Evolutionary conservation across 2,888 invertebrate species (phyloP).

Genomic region (Trachelus troglodyta): DNA sequence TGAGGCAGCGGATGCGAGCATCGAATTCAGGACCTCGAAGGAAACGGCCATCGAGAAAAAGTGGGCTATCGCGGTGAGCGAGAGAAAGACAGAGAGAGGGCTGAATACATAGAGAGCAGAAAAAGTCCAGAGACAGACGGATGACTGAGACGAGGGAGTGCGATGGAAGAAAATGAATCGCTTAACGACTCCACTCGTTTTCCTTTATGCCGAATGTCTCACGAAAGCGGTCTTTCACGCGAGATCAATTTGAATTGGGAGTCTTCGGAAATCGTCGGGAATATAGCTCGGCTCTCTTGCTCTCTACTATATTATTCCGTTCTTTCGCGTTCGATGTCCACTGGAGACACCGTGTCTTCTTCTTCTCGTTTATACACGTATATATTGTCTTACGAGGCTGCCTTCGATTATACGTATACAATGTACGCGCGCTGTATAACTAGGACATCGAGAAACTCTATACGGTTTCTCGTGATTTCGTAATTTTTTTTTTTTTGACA

Average conservation of each 20-base stretch:
- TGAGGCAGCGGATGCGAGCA: conserved; percentile 31
- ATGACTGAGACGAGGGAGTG: conserved; percentile 2
- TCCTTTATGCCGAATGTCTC: conserved; percentile 23
- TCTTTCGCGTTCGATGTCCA: no score
- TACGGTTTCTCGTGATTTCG: no score
- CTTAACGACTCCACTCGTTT: conserved; percentile 8
- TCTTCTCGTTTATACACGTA: no score
- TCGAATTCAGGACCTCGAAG: conserved; percentile 34
- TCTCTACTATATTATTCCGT: no score
- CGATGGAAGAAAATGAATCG: conserved; percentile 18
- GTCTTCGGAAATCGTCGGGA: neutral
- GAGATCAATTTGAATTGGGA: conserved; percentile 40
- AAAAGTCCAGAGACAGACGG: conserved; percentile 1
- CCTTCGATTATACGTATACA: no score
- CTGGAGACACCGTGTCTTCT: no score
- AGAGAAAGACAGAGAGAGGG: neutral
- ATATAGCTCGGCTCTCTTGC: no score
- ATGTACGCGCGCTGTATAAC: no score
- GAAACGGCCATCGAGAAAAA: conserved; percentile 15
- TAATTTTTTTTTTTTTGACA: no score
- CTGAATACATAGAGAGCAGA: conserved; percentile 19
- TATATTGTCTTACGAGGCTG: no score
- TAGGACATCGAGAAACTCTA: no score
- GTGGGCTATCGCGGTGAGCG: no score
- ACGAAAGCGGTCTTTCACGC: conserved; percentile 41